These are phyloP conservation scores for Alloscopus bannaensis DNA, from an alignment of 2,888 invertebrate genomes.

Conservation along the genomic window DNA sequence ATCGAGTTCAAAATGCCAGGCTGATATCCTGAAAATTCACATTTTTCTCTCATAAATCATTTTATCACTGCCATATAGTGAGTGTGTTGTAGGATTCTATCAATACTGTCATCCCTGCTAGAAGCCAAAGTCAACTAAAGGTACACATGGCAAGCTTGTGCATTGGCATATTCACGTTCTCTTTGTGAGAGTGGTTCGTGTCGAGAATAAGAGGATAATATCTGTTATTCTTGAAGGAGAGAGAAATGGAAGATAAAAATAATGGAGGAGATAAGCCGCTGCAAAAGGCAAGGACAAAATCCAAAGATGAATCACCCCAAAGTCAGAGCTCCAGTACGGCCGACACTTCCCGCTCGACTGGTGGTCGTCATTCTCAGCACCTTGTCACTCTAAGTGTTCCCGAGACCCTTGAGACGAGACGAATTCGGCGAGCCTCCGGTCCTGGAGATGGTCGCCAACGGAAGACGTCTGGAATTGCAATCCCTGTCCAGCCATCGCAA, in stretches of 20 bases:
- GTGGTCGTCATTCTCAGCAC: too few species aligned
- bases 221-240: background rate
- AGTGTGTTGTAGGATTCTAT: too few species aligned
- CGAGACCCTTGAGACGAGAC: constrained; percentile 18
- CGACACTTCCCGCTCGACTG: constrained; percentile 39
- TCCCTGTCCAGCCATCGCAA: constrained; percentile 53
- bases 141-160: too few species aligned
- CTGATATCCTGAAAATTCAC: too few species aligned
- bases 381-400: constrained; percentile 49
- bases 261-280: constrained; percentile 32
- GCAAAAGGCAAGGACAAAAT: constrained; percentile 28
- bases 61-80: too few species aligned
- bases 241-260: background rate
- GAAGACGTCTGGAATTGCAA: constrained; percentile 55
- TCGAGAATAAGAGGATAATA: background rate
- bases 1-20: too few species aligned
- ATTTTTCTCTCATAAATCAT: too few species aligned
- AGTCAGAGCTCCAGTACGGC: constrained; percentile 3
- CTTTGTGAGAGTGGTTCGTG: too few species aligned
- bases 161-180: too few species aligned
- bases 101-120: too few species aligned
- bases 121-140: too few species aligned
- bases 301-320: constrained; percentile 39
- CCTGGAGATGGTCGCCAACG: constrained; percentile 49
- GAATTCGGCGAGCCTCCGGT: constrained; percentile 33